Evolutionary conservation across 2,888 invertebrate species (phyloP).

Genomic region (Cosmia pyralina): DNA sequence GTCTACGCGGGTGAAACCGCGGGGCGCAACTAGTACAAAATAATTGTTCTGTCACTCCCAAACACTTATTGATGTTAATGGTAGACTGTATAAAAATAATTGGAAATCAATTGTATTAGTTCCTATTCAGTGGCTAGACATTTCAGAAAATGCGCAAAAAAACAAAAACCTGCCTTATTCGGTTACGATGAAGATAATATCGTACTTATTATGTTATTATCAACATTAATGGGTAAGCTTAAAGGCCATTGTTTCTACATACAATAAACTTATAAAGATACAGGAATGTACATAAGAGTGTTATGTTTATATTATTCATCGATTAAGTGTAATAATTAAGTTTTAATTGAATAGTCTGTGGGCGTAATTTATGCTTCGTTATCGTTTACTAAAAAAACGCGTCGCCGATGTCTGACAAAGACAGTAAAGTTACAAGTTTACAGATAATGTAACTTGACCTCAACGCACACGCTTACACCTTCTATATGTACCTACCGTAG

Average conservation of each 20-base stretch:
- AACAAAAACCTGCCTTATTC: constrained; percentile 23
- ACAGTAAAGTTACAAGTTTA: constrained; percentile 56
- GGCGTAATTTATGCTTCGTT: constrained; percentile 27
- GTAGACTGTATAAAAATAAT: not conserved
- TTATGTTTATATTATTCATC: constrained; percentile 39
- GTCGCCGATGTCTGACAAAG: constrained; percentile 6
- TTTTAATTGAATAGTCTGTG: constrained; percentile 47
- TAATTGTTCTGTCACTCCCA: not conserved
- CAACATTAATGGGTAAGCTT: constrained; percentile 10
- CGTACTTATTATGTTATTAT: not conserved
- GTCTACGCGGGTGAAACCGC: too few relatives aligned
- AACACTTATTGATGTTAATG: not conserved
- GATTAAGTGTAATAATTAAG: constrained; percentile 33
- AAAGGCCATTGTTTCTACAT: constrained; percentile 19
- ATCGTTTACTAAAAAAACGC: constrained; percentile 39
- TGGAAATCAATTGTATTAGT: not conserved
- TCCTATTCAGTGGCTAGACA: not conserved
- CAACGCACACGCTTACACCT: constrained; percentile 32
- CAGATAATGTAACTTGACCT: constrained; percentile 55
- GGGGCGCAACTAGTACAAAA: too few relatives aligned
- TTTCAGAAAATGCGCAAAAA: constrained; percentile 8
- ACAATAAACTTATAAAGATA: constrained; percentile 17
- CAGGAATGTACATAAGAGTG: constrained; percentile 6
- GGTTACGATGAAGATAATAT: constrained; percentile 12
- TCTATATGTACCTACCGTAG: constrained; percentile 55